Percentiles rank a stretch among this genome's conserved stretches.
phyloP scores from a whole-genome alignment of 2,888 invertebrate genomes.

The Clunio marinus region DNA sequence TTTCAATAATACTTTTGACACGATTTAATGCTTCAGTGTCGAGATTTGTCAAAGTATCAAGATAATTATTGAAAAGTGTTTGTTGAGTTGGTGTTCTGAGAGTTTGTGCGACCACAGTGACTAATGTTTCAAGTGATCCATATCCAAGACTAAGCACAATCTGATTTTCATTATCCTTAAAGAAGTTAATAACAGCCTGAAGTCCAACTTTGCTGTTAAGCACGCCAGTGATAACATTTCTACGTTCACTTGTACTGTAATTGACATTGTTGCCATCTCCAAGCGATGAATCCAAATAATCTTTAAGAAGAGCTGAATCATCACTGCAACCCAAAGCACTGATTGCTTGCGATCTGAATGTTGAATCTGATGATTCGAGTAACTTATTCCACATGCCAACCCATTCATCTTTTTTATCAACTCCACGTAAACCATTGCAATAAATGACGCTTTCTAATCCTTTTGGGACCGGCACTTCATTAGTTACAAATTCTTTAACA shows the following conservation, averaged over 20 bases:
- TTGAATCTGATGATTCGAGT: background rate
- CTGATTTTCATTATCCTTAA: background rate
- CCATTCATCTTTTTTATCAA: background rate
- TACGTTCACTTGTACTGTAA: background rate
- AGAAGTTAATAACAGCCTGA: background rate
- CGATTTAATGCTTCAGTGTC: background rate
- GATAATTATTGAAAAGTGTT: background rate
- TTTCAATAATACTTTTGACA: background rate
- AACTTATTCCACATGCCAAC: background rate
- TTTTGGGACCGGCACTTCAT: background rate
- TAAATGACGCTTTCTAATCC: background rate
- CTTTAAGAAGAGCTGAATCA: background rate
- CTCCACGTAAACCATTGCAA: constrained; percentile 6
- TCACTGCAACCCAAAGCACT: constrained; percentile 17
- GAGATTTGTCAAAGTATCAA: background rate
- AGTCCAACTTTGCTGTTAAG: background rate
- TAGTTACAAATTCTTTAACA: background rate
- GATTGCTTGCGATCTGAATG: background rate
- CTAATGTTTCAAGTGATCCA: background rate
- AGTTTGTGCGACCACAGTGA: background rate
- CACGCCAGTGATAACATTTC: background rate
- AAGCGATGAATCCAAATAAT: background rate
- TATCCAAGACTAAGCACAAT: background rate
- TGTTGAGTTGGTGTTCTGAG: background rate
- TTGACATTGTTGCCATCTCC: background rate